Conservation (phyloP, 2,113 vertebrate species). For the Tragelaphus scriptus region DNA sequence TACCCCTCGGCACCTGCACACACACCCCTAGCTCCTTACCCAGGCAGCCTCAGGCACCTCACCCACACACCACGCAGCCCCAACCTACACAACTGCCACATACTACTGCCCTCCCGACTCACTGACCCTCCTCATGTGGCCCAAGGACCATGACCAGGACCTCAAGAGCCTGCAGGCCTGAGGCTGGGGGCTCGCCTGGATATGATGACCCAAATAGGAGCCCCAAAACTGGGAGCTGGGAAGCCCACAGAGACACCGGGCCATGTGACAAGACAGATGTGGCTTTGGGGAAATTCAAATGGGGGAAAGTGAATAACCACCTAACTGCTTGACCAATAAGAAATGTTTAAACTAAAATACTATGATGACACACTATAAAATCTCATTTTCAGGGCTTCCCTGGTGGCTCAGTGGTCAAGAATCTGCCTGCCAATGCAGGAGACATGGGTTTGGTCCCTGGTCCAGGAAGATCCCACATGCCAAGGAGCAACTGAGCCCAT, state of each 20-base stretch:
- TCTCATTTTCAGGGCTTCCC: neutral
- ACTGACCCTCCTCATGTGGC: neutral
- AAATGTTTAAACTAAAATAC: neutral
- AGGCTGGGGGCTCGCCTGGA: neutral
- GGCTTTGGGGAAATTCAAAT: neutral
- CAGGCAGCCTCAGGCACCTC: neutral
- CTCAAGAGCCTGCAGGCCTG: neutral
- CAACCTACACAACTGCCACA: fast-evolving
- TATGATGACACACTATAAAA: neutral
- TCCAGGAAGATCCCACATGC: neutral
- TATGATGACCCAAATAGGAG: neutral
- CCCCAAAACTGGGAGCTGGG: neutral
- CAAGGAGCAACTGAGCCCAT: neutral
- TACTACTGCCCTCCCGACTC: neutral
- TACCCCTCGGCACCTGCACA: too few relatives aligned
- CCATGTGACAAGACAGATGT: neutral
- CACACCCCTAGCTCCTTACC: neutral
- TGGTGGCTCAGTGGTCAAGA: neutral
- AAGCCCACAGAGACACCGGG: neutral
- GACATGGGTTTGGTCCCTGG: neutral
- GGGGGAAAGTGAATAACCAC: neutral
- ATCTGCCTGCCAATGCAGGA: neutral
- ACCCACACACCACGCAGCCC: neutral
- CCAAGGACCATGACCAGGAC: neutral
- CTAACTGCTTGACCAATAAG: neutral